Evolutionary conservation across 2,888 invertebrate species (phyloP).

Genomic region (Trissoscelio sp.): DNA sequence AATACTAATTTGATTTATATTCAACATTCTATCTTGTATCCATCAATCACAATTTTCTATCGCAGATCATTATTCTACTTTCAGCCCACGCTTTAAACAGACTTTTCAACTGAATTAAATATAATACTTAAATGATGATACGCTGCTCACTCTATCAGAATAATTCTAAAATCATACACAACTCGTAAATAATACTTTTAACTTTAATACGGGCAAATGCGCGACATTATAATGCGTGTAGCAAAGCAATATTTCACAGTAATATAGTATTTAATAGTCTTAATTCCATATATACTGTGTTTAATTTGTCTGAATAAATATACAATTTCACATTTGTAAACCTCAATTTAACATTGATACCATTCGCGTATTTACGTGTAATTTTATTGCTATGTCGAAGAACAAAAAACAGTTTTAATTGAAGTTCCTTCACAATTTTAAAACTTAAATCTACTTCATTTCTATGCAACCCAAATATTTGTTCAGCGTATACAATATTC

Average conservation of each 20-base stretch:
- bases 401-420: no score
- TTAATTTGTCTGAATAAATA: conserved; percentile 22
- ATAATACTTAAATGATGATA: background rate
- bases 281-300: conserved; percentile 23
- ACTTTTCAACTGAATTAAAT: conserved; percentile 3
- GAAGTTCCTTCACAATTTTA: no score
- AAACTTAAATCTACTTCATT: no score
- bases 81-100: background rate
- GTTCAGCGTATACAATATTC: background rate
- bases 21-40: background rate
- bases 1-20: no score
- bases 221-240: conserved; percentile 28
- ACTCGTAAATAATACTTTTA: conserved; percentile 26
- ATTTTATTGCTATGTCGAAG: background rate
- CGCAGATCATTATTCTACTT: no score
- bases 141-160: background rate
- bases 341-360: conserved; percentile 16
- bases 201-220: conserved; percentile 23
- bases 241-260: conserved; percentile 24
- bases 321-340: conserved; percentile 11
- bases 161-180: conserved; percentile 4
- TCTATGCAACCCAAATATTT: no score
- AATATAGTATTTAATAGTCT: conserved; percentile 31
- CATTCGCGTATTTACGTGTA: conserved; percentile 3
- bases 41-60: background rate